Conservation (phyloP, 2,888 invertebrate species). For the Ophion ventricosus region DNA sequence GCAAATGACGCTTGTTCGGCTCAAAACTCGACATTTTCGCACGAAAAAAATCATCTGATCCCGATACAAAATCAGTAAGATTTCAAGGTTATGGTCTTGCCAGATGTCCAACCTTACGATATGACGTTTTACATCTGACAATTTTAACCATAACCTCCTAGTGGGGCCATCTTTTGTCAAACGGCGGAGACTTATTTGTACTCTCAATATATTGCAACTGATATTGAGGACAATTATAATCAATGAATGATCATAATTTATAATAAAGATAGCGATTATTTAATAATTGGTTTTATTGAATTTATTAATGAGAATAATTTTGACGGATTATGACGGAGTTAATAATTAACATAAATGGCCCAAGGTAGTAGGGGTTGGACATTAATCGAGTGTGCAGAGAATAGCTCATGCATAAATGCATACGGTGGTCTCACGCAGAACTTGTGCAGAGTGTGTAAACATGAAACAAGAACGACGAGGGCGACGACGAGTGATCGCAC, state of each 20-base stretch:
- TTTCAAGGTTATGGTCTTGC: too few relatives aligned
- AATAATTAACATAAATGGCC: not conserved
- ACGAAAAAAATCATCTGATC: too few relatives aligned
- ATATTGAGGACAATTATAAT: not conserved
- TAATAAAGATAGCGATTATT: not conserved
- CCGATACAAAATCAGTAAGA: too few relatives aligned
- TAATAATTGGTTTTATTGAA: not conserved
- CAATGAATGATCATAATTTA: not conserved
- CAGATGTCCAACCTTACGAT: too few relatives aligned
- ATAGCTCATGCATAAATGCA: conserved; percentile 18
- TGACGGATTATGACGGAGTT: not conserved
- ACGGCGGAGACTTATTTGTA: too few relatives aligned
- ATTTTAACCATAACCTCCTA: too few relatives aligned
- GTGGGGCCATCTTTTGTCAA: too few relatives aligned
- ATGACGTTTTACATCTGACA: too few relatives aligned
- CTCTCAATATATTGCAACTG: not conserved
- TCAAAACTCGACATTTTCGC: too few relatives aligned
- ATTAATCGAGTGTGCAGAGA: not conserved
- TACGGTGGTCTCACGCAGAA: not conserved
- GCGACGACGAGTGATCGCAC: conserved; percentile 50
- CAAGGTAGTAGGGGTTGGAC: not conserved
- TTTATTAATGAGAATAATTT: not conserved
- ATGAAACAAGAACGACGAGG: conserved; percentile 24
- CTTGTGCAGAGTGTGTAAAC: conserved; percentile 25
- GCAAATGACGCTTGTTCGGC: too few relatives aligned